Conservation (phyloP, 2,113 vertebrate genomes). For the Alouatta palliata region DNA sequence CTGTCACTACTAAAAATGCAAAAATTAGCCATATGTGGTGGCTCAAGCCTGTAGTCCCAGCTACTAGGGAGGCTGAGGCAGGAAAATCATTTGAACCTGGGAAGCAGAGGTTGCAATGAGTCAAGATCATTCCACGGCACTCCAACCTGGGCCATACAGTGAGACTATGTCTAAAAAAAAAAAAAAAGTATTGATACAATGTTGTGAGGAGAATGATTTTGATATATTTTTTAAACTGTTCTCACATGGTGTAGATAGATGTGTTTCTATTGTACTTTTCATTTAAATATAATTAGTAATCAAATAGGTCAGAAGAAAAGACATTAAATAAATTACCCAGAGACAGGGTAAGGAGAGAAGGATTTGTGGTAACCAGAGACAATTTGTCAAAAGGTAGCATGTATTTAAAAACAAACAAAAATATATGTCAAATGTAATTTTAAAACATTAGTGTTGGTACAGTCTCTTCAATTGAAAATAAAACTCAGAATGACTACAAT, state of each 20-base stretch:
- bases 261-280: background rate
- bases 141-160: background rate
- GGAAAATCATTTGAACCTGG: background rate
- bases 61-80: background rate
- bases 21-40: background rate
- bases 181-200: background rate
- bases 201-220: background rate
- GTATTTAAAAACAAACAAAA: slow-evolving; percentile 30
- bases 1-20: background rate
- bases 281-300: background rate
- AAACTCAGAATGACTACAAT: background rate
- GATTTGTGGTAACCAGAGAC: background rate
- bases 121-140: background rate
- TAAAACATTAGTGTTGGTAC: background rate
- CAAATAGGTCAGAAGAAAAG: background rate
- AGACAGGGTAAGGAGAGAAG: background rate
- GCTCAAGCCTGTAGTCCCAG: background rate
- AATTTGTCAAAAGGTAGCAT: background rate
- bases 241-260: background rate
- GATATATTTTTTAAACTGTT: background rate
- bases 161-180: background rate
- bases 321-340: slow-evolving; percentile 9
- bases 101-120: background rate
- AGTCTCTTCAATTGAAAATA: background rate
- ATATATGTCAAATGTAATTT: background rate